These are phyloP conservation scores for Phaenicophaeus curvirostris DNA, from an alignment of 2,797 vertebrate genomes.

Conservation along the genomic window DNA sequence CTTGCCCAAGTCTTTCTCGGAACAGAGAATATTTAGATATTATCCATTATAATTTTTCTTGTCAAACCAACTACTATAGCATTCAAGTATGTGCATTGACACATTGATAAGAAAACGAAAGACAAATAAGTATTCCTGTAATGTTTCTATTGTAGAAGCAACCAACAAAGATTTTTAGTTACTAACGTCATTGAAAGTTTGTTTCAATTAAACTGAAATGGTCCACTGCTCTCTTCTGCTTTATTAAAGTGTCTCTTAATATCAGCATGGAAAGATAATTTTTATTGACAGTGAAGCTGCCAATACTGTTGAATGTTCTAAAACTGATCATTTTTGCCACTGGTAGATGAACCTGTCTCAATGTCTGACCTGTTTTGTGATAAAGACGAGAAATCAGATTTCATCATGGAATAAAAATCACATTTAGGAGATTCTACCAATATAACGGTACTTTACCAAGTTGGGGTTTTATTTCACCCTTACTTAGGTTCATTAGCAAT, in stretches of 20 bases:
- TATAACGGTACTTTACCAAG: neutral
- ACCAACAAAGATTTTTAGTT: neutral
- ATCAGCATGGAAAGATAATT: neutral
- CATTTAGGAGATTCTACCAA: neutral
- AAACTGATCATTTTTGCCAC: neutral
- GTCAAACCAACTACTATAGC: neutral
- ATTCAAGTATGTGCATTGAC: neutral
- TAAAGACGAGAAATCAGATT: neutral
- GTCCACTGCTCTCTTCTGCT: neutral
- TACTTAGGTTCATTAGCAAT: neutral
- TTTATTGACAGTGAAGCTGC: neutral
- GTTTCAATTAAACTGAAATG: conserved; percentile 7
- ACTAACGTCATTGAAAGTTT: neutral
- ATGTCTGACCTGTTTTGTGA: neutral
- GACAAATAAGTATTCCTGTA: neutral
- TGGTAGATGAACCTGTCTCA: neutral
- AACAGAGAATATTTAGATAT: neutral
- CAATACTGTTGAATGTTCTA: neutral
- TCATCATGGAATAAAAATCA: neutral
- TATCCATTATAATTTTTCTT: neutral
- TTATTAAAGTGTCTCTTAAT: neutral
- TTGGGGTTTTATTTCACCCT: neutral
- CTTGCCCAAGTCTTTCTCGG: neutral
- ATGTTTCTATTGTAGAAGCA: neutral
- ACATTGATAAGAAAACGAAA: neutral